Evolutionary conservation across 1,140 invertebrate species (phyloP).

Genomic region (Drosophila persimilis): DNA sequence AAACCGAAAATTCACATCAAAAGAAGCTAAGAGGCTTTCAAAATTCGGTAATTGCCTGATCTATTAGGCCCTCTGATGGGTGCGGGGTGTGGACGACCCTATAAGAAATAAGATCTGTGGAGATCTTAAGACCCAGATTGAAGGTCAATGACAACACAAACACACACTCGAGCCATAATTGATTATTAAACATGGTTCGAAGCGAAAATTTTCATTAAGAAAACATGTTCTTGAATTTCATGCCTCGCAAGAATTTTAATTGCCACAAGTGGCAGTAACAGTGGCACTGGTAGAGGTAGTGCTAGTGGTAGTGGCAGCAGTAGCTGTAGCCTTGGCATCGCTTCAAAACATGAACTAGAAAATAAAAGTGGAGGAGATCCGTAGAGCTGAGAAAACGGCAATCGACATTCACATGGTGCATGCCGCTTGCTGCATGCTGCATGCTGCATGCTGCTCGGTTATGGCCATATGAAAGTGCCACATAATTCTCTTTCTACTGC

Average conservation of each 20-base stretch:
- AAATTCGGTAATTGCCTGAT: conserved; percentile 73
- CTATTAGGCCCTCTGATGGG: conserved; percentile 62
- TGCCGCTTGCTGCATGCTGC: too few species aligned
- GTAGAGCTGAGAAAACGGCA: conserved; percentile 21
- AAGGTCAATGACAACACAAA: conserved; percentile 74
- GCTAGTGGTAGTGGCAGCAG: conserved; percentile 18
- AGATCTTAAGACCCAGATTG: conserved; percentile 55
- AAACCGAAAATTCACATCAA: conserved; percentile 69
- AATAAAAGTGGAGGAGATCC: conserved; percentile 23
- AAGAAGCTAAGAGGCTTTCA: conserved; percentile 73
- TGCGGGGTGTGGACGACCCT: conserved; percentile 51
- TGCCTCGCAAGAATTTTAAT: conserved; percentile 77
- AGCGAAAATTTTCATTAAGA: conserved; percentile 26
- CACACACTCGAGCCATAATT: conserved; percentile 52
- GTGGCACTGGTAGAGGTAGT: conserved; percentile 21
- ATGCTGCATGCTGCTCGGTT: conserved; percentile 49
- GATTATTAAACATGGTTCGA: conserved; percentile 62
- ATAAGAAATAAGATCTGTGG: background rate
- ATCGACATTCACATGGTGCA: conserved; percentile 42
- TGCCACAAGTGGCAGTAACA: conserved; percentile 47
- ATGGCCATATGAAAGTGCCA: conserved; percentile 66
- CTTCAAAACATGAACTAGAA: conserved; percentile 57
- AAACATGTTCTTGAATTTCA: conserved; percentile 78
- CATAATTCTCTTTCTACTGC: conserved; percentile 50
- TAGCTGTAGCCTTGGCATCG: conserved; percentile 20